These are phyloP conservation scores for Parthenolecanium corni DNA, from an alignment of 2,888 invertebrate species.

Conservation along the genomic window DNA sequence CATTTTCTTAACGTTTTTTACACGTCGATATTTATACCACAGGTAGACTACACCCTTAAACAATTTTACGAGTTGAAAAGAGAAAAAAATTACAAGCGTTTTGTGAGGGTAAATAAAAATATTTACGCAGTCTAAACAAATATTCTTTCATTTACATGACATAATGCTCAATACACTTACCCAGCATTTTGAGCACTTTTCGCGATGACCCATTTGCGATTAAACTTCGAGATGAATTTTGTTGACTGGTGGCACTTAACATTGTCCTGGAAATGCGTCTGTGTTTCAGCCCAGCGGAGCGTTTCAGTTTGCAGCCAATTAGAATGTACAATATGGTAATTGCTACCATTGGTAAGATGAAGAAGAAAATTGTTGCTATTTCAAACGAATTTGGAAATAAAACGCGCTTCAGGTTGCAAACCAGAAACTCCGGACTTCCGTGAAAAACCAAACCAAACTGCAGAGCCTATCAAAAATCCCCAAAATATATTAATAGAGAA, in stretches of 20 bases:
- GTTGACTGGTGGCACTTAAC: slow-evolving; percentile 37
- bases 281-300: slow-evolving; percentile 39
- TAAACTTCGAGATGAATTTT: slow-evolving; percentile 26
- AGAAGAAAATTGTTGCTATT: slow-evolving; percentile 50
- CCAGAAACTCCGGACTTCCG: slow-evolving; percentile 39
- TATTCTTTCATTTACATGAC: too few species aligned
- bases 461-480: slow-evolving; percentile 38
- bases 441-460: slow-evolving; percentile 39
- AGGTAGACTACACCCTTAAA: too few species aligned
- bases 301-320: slow-evolving; percentile 43
- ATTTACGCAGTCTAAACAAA: too few species aligned
- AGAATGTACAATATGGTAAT: slow-evolving; percentile 48
- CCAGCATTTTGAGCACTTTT: slow-evolving; percentile 62
- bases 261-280: slow-evolving; percentile 33
- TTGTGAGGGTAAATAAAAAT: too few species aligned
- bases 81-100: too few species aligned
- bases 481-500: too few species aligned
- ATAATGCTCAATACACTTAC: too few species aligned
- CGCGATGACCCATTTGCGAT: slow-evolving; percentile 41
- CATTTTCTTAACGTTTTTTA: too few species aligned
- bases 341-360: slow-evolving; percentile 49
- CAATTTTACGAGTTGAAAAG: too few species aligned
- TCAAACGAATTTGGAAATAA: slow-evolving; percentile 45
- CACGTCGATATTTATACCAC: too few species aligned
- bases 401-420: slow-evolving; percentile 38